phyloP scores from a whole-genome alignment of 2,113 vertebrate genomes.

The Marmota monax region DNA sequence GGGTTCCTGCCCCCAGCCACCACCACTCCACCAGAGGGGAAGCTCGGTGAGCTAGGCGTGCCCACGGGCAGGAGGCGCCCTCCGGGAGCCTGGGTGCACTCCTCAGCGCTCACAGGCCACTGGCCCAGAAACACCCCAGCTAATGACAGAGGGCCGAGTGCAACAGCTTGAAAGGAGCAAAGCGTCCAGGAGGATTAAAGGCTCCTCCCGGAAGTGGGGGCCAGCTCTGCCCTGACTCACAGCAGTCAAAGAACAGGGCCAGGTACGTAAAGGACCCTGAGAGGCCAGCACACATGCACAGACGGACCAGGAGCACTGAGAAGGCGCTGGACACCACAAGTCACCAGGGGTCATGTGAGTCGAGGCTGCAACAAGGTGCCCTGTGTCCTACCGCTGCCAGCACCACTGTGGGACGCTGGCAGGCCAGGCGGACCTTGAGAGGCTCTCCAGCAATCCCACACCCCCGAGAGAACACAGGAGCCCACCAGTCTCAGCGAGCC shows the following conservation, averaged over 20 bases:
- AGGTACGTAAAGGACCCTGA: too few species aligned
- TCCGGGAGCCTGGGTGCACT: neutral
- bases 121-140: constrained; percentile 50
- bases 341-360: too few species aligned
- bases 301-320: too few species aligned
- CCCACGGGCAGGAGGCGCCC: neutral
- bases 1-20: neutral
- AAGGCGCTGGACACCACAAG: too few species aligned
- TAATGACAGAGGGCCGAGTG: constrained; percentile 72
- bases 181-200: constrained; percentile 70
- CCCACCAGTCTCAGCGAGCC: too few species aligned
- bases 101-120: neutral
- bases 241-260: too few species aligned
- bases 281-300: too few species aligned
- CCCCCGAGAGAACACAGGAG: neutral
- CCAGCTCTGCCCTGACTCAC: constrained; percentile 75
- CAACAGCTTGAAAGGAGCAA: constrained; percentile 77
- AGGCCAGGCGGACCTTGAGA: too few species aligned
- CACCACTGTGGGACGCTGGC: too few species aligned
- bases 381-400: too few species aligned
- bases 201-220: constrained; percentile 73
- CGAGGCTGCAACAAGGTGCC: too few species aligned
- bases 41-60: fast-evolving
- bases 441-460: too few species aligned
- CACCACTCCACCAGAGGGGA: neutral